phyloP scores from a whole-genome alignment of 2,113 vertebrate genomes.

The Dinomys branickii region DNA sequence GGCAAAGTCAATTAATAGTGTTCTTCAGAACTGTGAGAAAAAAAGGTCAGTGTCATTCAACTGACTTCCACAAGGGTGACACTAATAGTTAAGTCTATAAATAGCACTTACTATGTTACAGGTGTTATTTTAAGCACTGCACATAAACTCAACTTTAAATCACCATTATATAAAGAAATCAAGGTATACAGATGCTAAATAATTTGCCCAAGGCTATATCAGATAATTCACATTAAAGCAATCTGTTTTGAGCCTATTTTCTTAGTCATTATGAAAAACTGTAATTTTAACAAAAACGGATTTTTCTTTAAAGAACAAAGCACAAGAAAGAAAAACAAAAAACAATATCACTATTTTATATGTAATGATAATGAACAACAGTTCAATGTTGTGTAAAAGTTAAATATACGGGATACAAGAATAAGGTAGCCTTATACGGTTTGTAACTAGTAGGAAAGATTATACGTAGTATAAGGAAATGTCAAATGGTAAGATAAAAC shows the following conservation, averaged over 20 bases:
- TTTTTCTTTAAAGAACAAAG: not conserved
- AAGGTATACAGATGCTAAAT: not conserved
- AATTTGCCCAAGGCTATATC: not conserved
- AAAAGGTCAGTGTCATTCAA: not conserved
- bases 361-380: not conserved
- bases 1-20: slow-evolving; percentile 31
- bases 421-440: not conserved
- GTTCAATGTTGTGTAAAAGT: not conserved
- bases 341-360: not conserved
- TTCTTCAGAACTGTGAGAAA: not conserved
- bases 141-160: slow-evolving; percentile 6
- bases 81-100: not conserved
- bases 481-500: not conserved
- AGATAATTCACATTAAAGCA: slow-evolving; percentile 33
- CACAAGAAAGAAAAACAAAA: not conserved
- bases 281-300: not conserved
- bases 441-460: not conserved
- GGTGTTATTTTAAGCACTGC: not conserved
- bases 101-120: not conserved
- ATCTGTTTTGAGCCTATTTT: not conserved
- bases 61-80: not conserved
- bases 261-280: not conserved
- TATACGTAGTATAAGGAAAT: not conserved
- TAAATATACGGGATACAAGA: not conserved
- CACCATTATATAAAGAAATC: not conserved